Base-by-base conservation (phyloP, 1,140 invertebrate species). In the Pteromalus puparum region DNA sequence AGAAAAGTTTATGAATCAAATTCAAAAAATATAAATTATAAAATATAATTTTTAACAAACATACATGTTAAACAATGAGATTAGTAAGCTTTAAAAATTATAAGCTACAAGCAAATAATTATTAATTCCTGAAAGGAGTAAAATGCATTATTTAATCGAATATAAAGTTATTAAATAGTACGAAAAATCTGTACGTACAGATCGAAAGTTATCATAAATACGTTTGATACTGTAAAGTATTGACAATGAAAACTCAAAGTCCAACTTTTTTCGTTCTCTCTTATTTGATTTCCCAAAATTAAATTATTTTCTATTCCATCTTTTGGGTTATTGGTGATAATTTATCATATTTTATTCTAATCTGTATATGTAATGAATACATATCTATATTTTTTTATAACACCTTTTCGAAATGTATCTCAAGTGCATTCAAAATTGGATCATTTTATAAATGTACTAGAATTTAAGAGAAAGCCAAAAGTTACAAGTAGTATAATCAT, bases 401-500 rank as follows among this genome's bases (percentile, higher is more conserved):
- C 1, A 42, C 9, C 38, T 42, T 42, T 42, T 42, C 6, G 6
- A 42, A 42, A 42, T 42, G 38, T 42, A 42, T 42, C 38, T 42
- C 38, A 42, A 42, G 1, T 7, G 38, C 38, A 42, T 42, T 1
- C 6, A 42, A 53, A 53, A 53, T 18, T 10, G 5, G 13, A 53
- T 53, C 18, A 21, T 61, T n/a, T 61, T 18, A n/a, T n/a, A 21
- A 61, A 76, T 53, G 24, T 70, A 12, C n/a, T 81, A 74, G 61
- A 74, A 65, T 65, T 65, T 28, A 77, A 77, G 6, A 83, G 9
- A 67, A 78, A 84, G 53, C 72, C 83, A 85, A 85, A 85, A 79
- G 13, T 81, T 75, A 68, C 30, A 9, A 74, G 73, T 80, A 73
- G 76, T 80, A 48, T 84, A 74, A 28, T 67, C 46, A 48, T 34